Base-by-base conservation (phyloP, 2,888 invertebrate genomes). In the Seladonia tumulorum region DNA sequence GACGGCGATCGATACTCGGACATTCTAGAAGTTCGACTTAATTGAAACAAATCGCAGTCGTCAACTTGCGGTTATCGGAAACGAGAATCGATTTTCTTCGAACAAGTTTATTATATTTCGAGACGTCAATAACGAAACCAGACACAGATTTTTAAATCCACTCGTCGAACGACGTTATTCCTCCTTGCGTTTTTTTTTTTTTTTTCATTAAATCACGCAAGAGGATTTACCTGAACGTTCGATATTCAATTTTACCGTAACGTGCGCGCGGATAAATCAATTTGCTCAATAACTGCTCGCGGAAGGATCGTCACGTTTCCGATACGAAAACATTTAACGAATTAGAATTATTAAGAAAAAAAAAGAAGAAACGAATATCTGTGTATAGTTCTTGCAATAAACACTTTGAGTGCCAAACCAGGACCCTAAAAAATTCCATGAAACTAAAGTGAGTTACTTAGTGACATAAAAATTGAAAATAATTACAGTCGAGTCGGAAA, bases 11-110 rank as follows among this genome's bases (percentile, higher is more conserved):
- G 45, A 42, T 16, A 39, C 66, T 42, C 14, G 8, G 42, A 4
- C 7, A 68, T 10, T 25, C 16, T 7, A 53, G n/a, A 71, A 83
- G 63, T 47, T 45, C 39, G 14, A 35, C 49, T 83, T 76, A 72
- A 76, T 81, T 76, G 71, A 49, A 53, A 80, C 42, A 45, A 81
- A 83, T 83, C 76, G 49, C 49, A 60, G 22, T 25, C 16, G 68
- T n/a, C 42, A 16, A 35, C 66, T 18, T 8, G 66, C 22, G 22
- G 66, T 35, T 66, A 66, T 22, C 18, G 66, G n/a, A 47, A 68
- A 68, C 49, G 53, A 22, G 22, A 22, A 53, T 53, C 45, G 25
- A 63, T 16, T 66, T 35, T 66, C 66, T 35, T 66, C 18, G 3
- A 18, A 8, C 35, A 22, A 8, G 8, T 66, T 35, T 35, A 29